These are phyloP conservation scores for Manis crassicaudata DNA, from an alignment of 2,797 vertebrate species.

Conservation along the genomic window DNA sequence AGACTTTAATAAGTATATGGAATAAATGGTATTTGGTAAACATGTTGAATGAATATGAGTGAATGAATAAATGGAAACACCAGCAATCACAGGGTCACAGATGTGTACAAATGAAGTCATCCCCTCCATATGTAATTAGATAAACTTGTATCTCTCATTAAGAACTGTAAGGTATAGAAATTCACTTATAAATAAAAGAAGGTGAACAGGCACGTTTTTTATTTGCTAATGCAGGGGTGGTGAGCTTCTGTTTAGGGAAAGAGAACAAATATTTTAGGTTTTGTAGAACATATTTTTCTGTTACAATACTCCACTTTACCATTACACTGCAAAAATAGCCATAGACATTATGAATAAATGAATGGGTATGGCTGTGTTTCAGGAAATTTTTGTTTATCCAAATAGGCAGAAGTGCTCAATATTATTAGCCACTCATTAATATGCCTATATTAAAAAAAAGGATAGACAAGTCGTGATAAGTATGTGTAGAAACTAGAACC, in stretches of 20 bases:
- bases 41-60: neutral
- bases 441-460: neutral
- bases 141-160: neutral
- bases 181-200: neutral
- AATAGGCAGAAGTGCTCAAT: neutral
- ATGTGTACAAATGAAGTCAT: slow-evolving; percentile 39
- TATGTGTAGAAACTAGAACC: neutral
- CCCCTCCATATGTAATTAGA: neutral
- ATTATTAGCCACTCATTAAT: neutral
- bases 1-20: slow-evolving; percentile 5
- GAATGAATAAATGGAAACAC: slow-evolving; percentile 58
- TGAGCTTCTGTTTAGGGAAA: neutral
- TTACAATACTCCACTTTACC: neutral
- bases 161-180: neutral
- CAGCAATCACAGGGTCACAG: slow-evolving; percentile 43
- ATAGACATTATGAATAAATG: neutral
- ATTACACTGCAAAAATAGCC: neutral
- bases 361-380: neutral
- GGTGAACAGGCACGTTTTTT: neutral
- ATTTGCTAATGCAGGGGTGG: neutral
- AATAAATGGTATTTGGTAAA: slow-evolving; percentile 58
- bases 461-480: neutral
- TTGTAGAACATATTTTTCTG: neutral
- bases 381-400: neutral
- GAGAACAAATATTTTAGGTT: neutral